Conservation (phyloP, 2,797 vertebrate genomes). For the Rhynchotus rufescens region DNA sequence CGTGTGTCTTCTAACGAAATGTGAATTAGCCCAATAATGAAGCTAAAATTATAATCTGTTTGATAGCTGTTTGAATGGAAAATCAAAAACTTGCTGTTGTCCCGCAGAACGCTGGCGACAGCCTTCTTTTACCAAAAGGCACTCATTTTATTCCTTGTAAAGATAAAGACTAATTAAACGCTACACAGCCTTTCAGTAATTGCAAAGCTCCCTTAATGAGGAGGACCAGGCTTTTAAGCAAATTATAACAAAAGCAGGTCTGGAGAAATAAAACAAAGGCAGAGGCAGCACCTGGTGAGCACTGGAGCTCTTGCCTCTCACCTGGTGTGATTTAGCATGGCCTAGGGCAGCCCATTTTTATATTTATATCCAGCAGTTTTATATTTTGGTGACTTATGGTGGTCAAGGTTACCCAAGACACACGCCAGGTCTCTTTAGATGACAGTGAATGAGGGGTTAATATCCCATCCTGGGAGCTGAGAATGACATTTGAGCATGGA, state of each 20-base stretch:
- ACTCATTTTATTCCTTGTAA: conserved; percentile 72
- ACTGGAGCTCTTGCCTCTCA: not conserved
- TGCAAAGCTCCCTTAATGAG: conserved; percentile 60
- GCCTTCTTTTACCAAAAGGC: conserved; percentile 68
- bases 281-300: fast-evolving
- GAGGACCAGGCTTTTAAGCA: conserved; percentile 6
- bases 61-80: conserved; percentile 73
- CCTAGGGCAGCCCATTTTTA: not conserved
- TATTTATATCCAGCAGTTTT: not conserved
- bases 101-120: not conserved
- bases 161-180: conserved; percentile 78
- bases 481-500: conserved; percentile 44
- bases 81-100: conserved; percentile 65
- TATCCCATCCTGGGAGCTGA: conserved; percentile 15
- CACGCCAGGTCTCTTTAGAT: not conserved
- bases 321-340: too few species aligned
- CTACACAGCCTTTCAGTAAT: conserved; percentile 68
- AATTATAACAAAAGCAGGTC: not conserved
- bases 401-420: not conserved
- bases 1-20: conserved; percentile 63
- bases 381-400: not conserved
- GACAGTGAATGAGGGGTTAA: conserved; percentile 39
- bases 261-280: not conserved
- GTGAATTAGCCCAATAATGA: conserved; percentile 75
- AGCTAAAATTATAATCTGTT: conserved; percentile 70